Conservation (phyloP, 2,888 invertebrate genomes). For the Cepaea hortensis region DNA sequence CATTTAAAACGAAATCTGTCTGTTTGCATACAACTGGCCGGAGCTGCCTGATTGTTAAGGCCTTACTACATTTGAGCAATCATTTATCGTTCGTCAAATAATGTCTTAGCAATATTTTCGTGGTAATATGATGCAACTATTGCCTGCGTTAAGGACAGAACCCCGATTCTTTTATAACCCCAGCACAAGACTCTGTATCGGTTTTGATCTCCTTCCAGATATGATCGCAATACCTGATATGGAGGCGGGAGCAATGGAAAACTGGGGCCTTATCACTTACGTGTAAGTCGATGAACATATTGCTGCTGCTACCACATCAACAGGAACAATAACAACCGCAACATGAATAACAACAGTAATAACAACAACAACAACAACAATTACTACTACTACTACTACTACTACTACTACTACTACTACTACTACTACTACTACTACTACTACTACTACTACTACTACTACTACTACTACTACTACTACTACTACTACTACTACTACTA, state of each 20-base stretch:
- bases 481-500: not conserved
- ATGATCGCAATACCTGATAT: not conserved
- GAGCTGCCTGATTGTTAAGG: too few species aligned
- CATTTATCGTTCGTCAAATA: too few species aligned
- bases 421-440: not conserved
- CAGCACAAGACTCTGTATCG: too few species aligned
- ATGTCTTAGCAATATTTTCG: too few species aligned
- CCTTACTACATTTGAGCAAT: too few species aligned
- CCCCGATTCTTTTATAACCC: too few species aligned
- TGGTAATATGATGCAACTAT: too few species aligned
- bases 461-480: not conserved
- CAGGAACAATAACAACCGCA: not conserved
- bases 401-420: not conserved
- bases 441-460: not conserved
- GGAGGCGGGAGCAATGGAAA: not conserved
- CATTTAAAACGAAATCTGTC: too few species aligned
- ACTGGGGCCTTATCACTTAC: not conserved
- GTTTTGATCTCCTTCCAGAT: not conserved
- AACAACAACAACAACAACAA: not conserved
- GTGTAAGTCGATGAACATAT: not conserved
- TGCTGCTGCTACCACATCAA: not conserved
- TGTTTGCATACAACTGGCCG: too few species aligned
- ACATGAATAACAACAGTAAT: not conserved
- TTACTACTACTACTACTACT: not conserved
- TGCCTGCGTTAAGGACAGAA: too few species aligned